A percentile compares a stretch with the other conserved stretches of the same genome.
phyloP scores from a whole-genome alignment of 2,888 invertebrate species.

The Erynnis tages region DNA sequence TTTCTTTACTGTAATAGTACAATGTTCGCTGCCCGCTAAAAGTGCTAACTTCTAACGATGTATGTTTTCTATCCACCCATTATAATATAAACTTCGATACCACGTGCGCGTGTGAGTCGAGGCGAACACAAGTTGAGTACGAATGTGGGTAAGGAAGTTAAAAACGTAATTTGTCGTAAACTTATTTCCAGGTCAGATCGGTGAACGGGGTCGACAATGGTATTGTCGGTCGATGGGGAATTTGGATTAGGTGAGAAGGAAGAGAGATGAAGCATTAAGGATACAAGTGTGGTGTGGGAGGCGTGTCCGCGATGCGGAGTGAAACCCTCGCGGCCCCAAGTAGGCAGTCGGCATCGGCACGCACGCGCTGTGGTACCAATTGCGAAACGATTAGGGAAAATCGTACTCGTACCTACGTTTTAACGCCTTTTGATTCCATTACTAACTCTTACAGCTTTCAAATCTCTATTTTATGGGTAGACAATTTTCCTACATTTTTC shows the following conservation, averaged over 20 bases:
- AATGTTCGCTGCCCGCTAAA: slow-evolving; percentile 38
- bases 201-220: slow-evolving; percentile 2
- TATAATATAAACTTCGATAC: slow-evolving; percentile 34
- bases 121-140: slow-evolving; percentile 25
- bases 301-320: slow-evolving; percentile 57
- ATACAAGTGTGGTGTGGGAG: slow-evolving; percentile 43
- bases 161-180: slow-evolving; percentile 47
- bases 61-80: slow-evolving; percentile 35
- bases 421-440: slow-evolving; percentile 9
- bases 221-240: slow-evolving; percentile 18
- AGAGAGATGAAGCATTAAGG: slow-evolving; percentile 25
- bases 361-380: slow-evolving; percentile 41
- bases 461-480: not conserved
- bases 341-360: slow-evolving; percentile 46
- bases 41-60: slow-evolving; percentile 39
- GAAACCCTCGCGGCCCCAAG: slow-evolving; percentile 73
- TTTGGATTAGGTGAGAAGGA: slow-evolving; percentile 12
- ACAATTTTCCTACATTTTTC: too few relatives aligned
- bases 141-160: slow-evolving; percentile 50
- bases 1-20: slow-evolving; percentile 27
- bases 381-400: slow-evolving; percentile 63
- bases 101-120: slow-evolving; percentile 41
- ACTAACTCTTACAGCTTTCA: not conserved
- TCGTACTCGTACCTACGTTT: slow-evolving; percentile 29
- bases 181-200: slow-evolving; percentile 40